A percentile compares a stretch with the other conserved stretches of the same genome.
Conservation (phyloP, 2,113 vertebrate species). For the Heliornis fulica region DNA sequence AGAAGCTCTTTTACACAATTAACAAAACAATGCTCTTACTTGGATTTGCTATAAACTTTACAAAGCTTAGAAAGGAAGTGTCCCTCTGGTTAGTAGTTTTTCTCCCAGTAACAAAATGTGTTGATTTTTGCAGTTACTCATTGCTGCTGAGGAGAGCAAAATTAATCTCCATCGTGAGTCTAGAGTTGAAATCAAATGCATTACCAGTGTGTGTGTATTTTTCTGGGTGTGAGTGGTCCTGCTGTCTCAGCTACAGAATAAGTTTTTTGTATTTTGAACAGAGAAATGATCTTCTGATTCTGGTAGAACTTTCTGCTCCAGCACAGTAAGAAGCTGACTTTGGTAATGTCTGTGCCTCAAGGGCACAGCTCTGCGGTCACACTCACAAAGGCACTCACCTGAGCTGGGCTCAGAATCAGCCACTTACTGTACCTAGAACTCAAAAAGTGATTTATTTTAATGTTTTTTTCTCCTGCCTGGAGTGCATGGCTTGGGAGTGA, state of each 20-base stretch:
- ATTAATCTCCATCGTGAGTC: background rate
- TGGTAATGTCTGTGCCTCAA: background rate
- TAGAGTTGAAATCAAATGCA: background rate
- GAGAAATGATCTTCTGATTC: background rate
- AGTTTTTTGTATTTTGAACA: background rate
- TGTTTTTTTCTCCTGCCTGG: background rate
- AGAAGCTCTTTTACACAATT: background rate
- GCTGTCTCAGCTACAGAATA: accelerated
- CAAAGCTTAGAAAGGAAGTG: background rate
- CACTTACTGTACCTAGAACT: background rate
- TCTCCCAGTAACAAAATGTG: background rate
- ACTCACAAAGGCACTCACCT: accelerated
- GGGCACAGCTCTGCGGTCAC: too few species aligned
- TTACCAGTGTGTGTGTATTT: background rate
- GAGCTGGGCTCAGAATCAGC: background rate
- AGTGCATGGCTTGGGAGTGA: accelerated
- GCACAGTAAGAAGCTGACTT: background rate
- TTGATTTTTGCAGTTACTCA: background rate
- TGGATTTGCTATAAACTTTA: background rate
- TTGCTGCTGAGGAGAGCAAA: background rate
- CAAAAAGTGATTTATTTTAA: background rate
- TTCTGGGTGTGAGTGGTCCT: background rate
- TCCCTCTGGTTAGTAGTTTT: background rate
- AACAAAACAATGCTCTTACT: background rate
- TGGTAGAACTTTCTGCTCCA: background rate